These are phyloP conservation scores for Atethmia centrago DNA, from an alignment of 2,888 invertebrate species.

Conservation along the genomic window DNA sequence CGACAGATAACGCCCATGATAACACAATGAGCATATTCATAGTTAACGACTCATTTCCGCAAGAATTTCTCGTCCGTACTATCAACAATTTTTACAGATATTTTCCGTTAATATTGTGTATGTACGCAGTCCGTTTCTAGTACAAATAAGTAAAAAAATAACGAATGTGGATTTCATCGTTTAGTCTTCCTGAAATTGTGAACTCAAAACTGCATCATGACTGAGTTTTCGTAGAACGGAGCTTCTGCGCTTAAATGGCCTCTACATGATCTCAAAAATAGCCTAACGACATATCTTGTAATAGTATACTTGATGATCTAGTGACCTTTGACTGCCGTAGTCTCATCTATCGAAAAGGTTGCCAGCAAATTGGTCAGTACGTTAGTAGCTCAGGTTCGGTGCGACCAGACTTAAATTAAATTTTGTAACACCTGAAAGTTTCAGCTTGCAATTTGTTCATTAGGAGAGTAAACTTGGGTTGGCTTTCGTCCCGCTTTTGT, in stretches of 20 bases:
- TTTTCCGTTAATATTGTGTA: background rate
- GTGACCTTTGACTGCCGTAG: slow-evolving; percentile 47
- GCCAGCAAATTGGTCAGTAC: slow-evolving; percentile 39
- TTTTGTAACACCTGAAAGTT: slow-evolving; percentile 29
- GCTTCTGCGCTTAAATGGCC: background rate
- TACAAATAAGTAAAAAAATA: background rate
- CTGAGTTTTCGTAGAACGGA: background rate
- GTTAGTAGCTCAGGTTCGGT: slow-evolving; percentile 10
- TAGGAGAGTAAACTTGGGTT: slow-evolving; percentile 44
- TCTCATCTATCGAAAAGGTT: slow-evolving; percentile 36
- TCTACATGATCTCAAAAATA: background rate
- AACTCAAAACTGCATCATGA: background rate
- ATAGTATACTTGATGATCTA: slow-evolving; percentile 38
- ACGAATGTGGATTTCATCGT: background rate
- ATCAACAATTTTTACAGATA: background rate
- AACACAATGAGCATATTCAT: slow-evolving; percentile 17
- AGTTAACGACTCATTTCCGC: slow-evolving; percentile 18
- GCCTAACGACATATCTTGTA: background rate
- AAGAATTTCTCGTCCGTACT: slow-evolving; percentile 3
- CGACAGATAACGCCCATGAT: slow-evolving; percentile 14
- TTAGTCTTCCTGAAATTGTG: background rate
- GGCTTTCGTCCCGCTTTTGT: slow-evolving; percentile 58
- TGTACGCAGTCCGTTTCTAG: background rate
- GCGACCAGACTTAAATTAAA: slow-evolving; percentile 21
- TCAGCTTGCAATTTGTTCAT: slow-evolving; percentile 52